These are phyloP conservation scores for Heterohyrax brucei DNA, from an alignment of 2,797 vertebrate species.

Conservation along the genomic window DNA sequence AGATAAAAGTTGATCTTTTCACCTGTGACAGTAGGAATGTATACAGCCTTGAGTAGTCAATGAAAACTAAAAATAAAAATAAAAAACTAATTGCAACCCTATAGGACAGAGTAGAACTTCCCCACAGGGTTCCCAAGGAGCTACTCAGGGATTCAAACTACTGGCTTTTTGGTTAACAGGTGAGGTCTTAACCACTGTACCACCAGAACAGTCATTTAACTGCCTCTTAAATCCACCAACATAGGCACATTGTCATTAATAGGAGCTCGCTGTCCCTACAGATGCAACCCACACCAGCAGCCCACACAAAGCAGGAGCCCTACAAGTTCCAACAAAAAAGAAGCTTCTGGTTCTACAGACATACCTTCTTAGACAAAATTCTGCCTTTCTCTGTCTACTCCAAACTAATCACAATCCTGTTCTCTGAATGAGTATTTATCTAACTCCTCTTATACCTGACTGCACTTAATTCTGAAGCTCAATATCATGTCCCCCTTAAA, in stretches of 20 bases:
- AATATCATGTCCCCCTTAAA: not conserved
- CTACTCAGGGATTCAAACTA: no score
- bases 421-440: constrained; percentile 19
- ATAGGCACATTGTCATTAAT: not conserved
- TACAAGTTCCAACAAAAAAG: not conserved
- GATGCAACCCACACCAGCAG: not conserved
- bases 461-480: not conserved
- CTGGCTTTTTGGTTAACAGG: no score
- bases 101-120: no score
- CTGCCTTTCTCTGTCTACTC: not conserved
- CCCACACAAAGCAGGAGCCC: not conserved
- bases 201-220: not conserved
- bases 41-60: not conserved
- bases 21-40: not conserved
- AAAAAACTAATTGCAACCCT: no score
- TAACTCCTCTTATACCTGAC: not conserved
- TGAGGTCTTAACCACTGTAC: no score
- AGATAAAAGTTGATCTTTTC: constrained; percentile 43
- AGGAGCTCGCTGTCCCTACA: not conserved
- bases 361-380: constrained; percentile 33
- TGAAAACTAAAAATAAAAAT: not conserved
- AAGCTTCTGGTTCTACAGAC: not conserved
- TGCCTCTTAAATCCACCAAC: not conserved
- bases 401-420: not conserved
- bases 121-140: no score